Conservation (phyloP, 2,797 vertebrate species). For the Chelon labrosus region DNA sequence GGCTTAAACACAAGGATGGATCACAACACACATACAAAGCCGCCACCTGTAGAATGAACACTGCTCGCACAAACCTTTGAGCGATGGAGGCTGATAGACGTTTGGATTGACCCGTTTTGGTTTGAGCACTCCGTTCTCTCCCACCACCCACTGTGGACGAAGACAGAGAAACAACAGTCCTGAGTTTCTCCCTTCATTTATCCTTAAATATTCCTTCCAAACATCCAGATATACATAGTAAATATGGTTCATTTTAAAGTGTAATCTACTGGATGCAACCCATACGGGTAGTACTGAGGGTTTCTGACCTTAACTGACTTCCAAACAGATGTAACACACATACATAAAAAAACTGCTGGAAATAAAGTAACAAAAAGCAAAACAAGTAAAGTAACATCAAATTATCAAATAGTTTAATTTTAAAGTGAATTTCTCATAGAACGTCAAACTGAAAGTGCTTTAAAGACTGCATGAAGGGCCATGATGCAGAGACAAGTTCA, state of each 20-base stretch:
- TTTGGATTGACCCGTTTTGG: conserved; percentile 93
- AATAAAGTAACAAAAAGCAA: background rate
- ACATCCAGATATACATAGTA: too few relatives aligned
- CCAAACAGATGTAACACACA: too few relatives aligned
- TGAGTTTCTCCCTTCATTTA: background rate
- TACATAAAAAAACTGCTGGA: background rate
- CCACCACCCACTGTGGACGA: conserved; percentile 88
- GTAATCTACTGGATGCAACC: too few relatives aligned
- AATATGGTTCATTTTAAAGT: too few relatives aligned
- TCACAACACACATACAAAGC: conserved; percentile 41
- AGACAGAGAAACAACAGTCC: background rate
- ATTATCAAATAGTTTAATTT: background rate
- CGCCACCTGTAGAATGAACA: background rate
- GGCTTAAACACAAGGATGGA: conserved; percentile 56
- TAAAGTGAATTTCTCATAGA: background rate
- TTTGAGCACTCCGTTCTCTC: conserved; percentile 94
- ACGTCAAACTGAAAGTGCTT: background rate
- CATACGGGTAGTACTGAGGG: background rate
- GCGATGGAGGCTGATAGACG: conserved; percentile 94
- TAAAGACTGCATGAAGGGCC: background rate
- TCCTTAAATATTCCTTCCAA: background rate
- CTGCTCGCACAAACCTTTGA: conserved; percentile 89
- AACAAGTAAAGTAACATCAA: background rate
- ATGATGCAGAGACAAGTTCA: conserved; percentile 7
- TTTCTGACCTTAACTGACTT: too few relatives aligned